Percentiles rank a stretch among this genome's conserved stretches.
Evolutionary conservation across 2,113 vertebrate species (phyloP).

Genomic region (Paramisgurnus dabryanus): DNA sequence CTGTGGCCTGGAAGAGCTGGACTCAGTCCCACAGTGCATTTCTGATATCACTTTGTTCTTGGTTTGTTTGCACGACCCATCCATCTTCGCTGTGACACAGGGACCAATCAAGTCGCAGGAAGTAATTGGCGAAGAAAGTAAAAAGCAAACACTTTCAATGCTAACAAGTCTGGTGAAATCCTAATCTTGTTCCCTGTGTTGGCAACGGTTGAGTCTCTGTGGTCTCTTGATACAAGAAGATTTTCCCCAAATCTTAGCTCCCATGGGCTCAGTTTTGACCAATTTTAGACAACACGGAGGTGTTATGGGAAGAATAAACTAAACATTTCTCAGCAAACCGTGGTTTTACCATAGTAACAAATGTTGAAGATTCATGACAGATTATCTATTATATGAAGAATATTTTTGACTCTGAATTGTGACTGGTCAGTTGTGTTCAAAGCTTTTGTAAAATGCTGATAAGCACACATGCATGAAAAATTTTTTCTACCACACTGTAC

Average conservation of each 20-base stretch:
- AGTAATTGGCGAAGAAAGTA: constrained; percentile 25
- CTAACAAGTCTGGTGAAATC: constrained; percentile 35
- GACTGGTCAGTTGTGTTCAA: too few relatives aligned
- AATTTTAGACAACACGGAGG: background rate
- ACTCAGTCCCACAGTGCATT: constrained; percentile 28
- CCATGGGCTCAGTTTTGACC: background rate
- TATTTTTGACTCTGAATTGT: too few relatives aligned
- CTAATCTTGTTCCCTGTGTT: constrained; percentile 25
- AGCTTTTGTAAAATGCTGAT: too few relatives aligned
- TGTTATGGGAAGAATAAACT: background rate
- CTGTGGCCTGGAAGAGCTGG: constrained; percentile 40
- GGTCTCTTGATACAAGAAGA: constrained; percentile 13
- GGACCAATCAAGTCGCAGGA: constrained; percentile 6
- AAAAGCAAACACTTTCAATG: constrained; percentile 10
- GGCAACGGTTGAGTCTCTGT: constrained; percentile 1
- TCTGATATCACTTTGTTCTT: constrained; percentile 41
- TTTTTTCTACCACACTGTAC: too few relatives aligned
- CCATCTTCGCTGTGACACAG: constrained; percentile 44
- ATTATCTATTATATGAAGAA: too few relatives aligned
- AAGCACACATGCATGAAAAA: too few relatives aligned
- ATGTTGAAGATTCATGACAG: too few relatives aligned
- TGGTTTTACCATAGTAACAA: background rate
- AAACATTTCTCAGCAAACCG: too few relatives aligned
- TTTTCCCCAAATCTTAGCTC: background rate
- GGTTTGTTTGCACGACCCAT: constrained; percentile 47